Base-by-base conservation (phyloP, 2,888 invertebrate species). In the Limnephilus marmoratus region DNA sequence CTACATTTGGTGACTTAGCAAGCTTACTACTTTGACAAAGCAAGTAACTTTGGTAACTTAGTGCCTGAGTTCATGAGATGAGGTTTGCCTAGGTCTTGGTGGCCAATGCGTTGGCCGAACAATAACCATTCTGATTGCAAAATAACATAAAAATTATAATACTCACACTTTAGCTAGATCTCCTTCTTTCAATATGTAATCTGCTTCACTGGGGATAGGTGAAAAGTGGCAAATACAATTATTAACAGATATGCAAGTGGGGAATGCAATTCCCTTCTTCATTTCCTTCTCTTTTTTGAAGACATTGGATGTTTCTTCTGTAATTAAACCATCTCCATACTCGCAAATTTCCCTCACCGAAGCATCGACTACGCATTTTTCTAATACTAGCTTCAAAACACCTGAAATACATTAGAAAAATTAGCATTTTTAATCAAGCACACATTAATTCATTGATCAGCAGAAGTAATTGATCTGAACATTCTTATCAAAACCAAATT, bases 161-260 rank as follows among this genome's bases (percentile, higher is more conserved):
- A 97, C 98, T 97, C 97, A 99, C 99, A 99, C 98, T 97, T 99
- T 99, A 92, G 99, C 99, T 94, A 99, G 96, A 96, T 99, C 99
- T 92, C 98, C 99, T 94, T 98, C 97, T 95, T 99, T 98, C 92
- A 99, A 96, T 94, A 97, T 96, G 94, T 97, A 97, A 95, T 99
- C 99, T 29, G 98, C 97, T 96, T 99, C 99, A 95, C 98, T 98
- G 94, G 98, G 98, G 94, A 99, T 97, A 41, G 99, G 99, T 90
- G 99, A 99, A 95, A 98, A 99, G 95, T 99, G 99, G 95, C 99
- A 99, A 95, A 99, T 99, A 96, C 99, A 99, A 96, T 99, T 99
- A 96, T 99, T 99, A 92, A 99, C 98, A 34, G 99, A 99, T 93
- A 99, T 97, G 96, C 99, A 99, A 93, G 99, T 99, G 91, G 99